Evolutionary conservation across 2,113 vertebrate species (phyloP).

Genomic region (Forbesichthys papilliferus): DNA sequence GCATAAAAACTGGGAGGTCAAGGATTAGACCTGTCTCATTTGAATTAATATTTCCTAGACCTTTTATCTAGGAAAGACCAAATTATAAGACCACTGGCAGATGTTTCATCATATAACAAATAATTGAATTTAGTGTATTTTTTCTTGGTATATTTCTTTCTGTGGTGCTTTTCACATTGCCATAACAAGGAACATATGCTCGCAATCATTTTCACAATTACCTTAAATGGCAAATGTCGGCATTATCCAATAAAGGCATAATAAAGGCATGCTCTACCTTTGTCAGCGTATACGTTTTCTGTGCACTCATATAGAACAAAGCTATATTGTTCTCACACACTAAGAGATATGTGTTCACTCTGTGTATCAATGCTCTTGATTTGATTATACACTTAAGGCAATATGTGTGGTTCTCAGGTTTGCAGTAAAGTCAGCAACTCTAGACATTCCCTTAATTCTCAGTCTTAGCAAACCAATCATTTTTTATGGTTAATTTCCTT

Average conservation of each 20-base stretch:
- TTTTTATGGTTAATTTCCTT: conserved; percentile 78
- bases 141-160: conserved; percentile 36
- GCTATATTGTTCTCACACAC: conserved; percentile 70
- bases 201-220: conserved; percentile 73
- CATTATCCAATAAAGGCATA: conserved; percentile 78
- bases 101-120: conserved; percentile 53
- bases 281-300: conserved; percentile 62
- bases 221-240: conserved; percentile 70
- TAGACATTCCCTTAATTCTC: conserved; percentile 77
- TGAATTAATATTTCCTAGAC: conserved; percentile 60
- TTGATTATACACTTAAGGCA: conserved; percentile 77
- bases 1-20: conserved; percentile 52
- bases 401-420: conserved; percentile 77
- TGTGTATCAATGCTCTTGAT: conserved; percentile 78
- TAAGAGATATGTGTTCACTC: conserved; percentile 77
- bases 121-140: conserved; percentile 44
- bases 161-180: conserved; percentile 54
- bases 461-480: conserved; percentile 66
- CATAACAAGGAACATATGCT: conserved; percentile 64
- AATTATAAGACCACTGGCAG: conserved; percentile 44
- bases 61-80: conserved; percentile 64
- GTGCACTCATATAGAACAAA: conserved; percentile 66
- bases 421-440: conserved; percentile 78
- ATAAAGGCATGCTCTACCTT: conserved; percentile 58
- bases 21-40: conserved; percentile 59